Evolutionary conservation across 2,113 vertebrate species (phyloP).

Genomic region (Ancistrus triradiatus): DNA sequence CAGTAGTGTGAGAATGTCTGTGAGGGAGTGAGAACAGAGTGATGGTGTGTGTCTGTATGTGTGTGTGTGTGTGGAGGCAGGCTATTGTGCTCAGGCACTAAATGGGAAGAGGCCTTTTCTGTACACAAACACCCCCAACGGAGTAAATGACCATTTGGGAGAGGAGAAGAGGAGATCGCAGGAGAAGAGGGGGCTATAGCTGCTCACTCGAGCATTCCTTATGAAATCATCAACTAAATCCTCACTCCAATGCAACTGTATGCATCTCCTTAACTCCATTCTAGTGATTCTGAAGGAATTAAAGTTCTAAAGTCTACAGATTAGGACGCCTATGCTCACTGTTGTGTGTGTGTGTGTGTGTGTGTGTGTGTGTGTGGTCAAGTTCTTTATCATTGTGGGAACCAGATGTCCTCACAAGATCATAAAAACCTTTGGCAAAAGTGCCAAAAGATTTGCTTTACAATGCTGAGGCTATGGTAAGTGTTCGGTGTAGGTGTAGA

Average conservation of each 20-base stretch:
- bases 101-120: conserved; percentile 35
- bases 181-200: conserved; percentile 35
- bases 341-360: conserved; percentile 22
- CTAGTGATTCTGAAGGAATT: conserved; percentile 41
- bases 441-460: no score
- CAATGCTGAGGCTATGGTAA: no score
- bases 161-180: conserved; percentile 7
- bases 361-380: conserved; percentile 10
- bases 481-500: no score
- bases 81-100: conserved; percentile 31
- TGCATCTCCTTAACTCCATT: conserved; percentile 39
- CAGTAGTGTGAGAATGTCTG: background rate
- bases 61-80: conserved; percentile 13
- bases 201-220: conserved; percentile 60
- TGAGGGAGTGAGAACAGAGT: background rate
- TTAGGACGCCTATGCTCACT: conserved; percentile 35
- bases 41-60: conserved; percentile 2
- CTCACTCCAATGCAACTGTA: conserved; percentile 59
- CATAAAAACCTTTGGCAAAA: no score
- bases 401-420: no score
- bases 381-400: no score
- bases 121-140: conserved; percentile 35
- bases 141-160: conserved; percentile 49
- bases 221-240: conserved; percentile 69
- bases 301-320: conserved; percentile 29